Evolutionary conservation across 2,888 invertebrate species (phyloP).

Genomic region (Monoplex corrugatus): DNA sequence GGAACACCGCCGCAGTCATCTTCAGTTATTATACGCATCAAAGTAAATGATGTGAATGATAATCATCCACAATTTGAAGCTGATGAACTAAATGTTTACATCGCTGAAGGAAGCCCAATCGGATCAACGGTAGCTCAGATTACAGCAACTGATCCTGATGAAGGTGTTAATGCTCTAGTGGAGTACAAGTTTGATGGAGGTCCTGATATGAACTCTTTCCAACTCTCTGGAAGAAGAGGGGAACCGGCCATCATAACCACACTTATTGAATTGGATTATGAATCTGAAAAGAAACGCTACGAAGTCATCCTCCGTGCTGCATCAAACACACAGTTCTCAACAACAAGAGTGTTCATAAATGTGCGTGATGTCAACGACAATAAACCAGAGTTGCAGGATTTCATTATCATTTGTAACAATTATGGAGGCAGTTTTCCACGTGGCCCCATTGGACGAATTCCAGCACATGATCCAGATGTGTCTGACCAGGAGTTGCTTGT

Average conservation of each 20-base stretch:
- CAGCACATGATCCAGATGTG: constrained; percentile 97
- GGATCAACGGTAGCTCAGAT: constrained; percentile 96
- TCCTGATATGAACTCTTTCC: constrained; percentile 91
- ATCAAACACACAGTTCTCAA: constrained; percentile 93
- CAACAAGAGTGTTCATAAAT: constrained; percentile 91
- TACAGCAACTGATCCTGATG: constrained; percentile 95
- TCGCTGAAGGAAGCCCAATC: constrained; percentile 97
- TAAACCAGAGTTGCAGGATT: constrained; percentile 94
- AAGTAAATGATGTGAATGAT: constrained; percentile 97
- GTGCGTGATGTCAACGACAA: constrained; percentile 97
- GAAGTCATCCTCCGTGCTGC: constrained; percentile 94
- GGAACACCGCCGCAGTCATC: constrained; percentile 87
- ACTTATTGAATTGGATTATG: constrained; percentile 96
- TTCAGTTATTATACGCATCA: constrained; percentile 90
- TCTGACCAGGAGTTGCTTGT: constrained; percentile 88
- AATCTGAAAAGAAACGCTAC: constrained; percentile 94
- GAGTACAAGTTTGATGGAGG: constrained; percentile 96
- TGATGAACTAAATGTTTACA: constrained; percentile 92
- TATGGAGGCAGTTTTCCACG: constrained; percentile 96
- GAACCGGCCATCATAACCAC: constrained; percentile 92
- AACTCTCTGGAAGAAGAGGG: constrained; percentile 85
- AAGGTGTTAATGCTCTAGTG: constrained; percentile 94
- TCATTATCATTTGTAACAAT: constrained; percentile 96
- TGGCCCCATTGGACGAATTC: constrained; percentile 94
- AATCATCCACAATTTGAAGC: constrained; percentile 94